Conservation (phyloP, 2,113 vertebrate species). For the Micromys minutus region DNA sequence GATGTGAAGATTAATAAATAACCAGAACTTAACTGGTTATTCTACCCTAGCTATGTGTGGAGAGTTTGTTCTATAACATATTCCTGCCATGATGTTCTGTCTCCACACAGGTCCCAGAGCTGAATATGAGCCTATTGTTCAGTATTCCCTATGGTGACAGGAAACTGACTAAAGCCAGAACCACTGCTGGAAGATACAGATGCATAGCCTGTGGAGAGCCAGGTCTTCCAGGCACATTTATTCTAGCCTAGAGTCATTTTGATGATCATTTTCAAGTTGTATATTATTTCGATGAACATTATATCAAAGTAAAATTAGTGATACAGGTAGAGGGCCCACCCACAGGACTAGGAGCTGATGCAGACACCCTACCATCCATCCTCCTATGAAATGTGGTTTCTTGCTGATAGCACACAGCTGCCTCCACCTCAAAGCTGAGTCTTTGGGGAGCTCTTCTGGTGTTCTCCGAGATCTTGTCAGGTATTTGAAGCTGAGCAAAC, state of each 20-base stretch:
- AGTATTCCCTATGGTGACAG: background rate
- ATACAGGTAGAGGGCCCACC: background rate
- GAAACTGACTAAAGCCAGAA: background rate
- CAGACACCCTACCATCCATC: constrained; percentile 19
- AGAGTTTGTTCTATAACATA: background rate
- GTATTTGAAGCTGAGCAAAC: constrained; percentile 70
- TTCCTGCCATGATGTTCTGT: background rate
- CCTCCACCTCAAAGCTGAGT: background rate
- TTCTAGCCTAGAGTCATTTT: background rate
- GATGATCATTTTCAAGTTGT: background rate
- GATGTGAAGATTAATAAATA: background rate
- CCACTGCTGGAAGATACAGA: background rate
- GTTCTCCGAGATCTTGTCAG: constrained; percentile 67
- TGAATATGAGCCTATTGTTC: background rate
- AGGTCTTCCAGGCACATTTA: background rate
- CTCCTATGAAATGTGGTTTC: constrained; percentile 20
- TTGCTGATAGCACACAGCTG: constrained; percentile 62
- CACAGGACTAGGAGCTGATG: background rate
- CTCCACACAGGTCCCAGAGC: background rate
- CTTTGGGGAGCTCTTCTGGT: background rate
- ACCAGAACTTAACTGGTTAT: background rate
- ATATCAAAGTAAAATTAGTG: background rate
- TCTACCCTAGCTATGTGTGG: background rate
- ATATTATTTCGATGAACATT: background rate
- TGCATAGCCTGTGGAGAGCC: background rate